Base-by-base conservation (phyloP, 2,888 invertebrate species). In the Autographa gamma region DNA sequence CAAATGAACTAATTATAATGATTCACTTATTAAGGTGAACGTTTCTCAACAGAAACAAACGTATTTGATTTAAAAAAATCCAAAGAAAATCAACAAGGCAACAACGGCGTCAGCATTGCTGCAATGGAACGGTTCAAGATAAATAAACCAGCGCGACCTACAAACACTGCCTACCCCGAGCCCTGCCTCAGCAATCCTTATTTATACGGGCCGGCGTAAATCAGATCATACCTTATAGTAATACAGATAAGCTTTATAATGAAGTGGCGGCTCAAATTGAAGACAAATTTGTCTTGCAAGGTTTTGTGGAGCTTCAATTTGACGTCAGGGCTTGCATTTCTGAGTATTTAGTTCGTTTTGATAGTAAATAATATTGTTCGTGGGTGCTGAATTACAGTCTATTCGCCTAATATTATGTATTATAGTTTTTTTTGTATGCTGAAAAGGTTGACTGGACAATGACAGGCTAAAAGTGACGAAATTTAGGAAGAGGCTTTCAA, bases 141-240 rank as follows among this genome's bases (percentile, higher is more conserved):
- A 74, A 73, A 25, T 69, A 83, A 81, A 81, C 73, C 73, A 41
- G 34, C 31, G 41, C 61, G 72, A 71, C 76, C 83, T 69, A 70
- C 58, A 73, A 81, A 80, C 62, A 71, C 32, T 63, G 18, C 61
- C 62, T 62, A 67, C 52, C 71, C 79, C 58, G 56, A 19, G 43
- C 19, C 63, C 31, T 14, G 41, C 59, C 62, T 77, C 77, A 77
- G 77, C 79, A 68, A n/a, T 77, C 56, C 60, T 77, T 75, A 76
- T 77, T 61, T 77, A 69, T 64, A 64, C 79, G 48, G 64, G 16
- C 63, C 71, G 16, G 68, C 68, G 60, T 60, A 69, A 79, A 77
- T 77, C 68, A 69, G 72, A 71, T 64, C 41, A n/a, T 48, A 34
- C 32, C 13, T n/a, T 59, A 48, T 14, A 59, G 19, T n/a, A 25